Base-by-base conservation (phyloP, 2,888 invertebrate species). In the Quadroppia sp. region DNA sequence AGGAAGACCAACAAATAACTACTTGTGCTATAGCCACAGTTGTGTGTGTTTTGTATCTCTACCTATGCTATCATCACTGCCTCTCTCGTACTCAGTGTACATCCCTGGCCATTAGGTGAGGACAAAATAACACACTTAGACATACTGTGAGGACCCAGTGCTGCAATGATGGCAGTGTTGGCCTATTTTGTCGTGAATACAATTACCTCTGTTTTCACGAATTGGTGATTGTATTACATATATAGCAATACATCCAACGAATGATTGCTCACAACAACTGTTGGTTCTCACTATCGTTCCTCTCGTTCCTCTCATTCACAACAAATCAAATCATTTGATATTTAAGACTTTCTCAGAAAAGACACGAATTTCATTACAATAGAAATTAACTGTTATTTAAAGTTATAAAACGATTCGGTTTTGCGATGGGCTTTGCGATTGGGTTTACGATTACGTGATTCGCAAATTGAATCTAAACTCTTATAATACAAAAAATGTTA, bases 1-100 rank as follows among this genome's bases (percentile, higher is more conserved):
- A 59, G 72, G 48, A 59, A 59, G 61, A 72, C 45, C 48, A 72
- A 67, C 67, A 67, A 67, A 67, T 67, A 67, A 67, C 67, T 67
- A 67, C 67, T 42, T 67, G 23, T 3, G 9, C 25, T 61, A 28
- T 28, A 13, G 13, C 20, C 20, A 36, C 28, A 20, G 53, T 28
- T 15, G 7, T 53, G 7, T 53, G 20, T 61, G 7, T 30, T 36
- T n/a, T 61, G n/a, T 61, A 30, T 30, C 32, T 25, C 61, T 25
- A 6, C 20, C 40, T 42, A 42, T 23, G 13, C 36, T 64, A 64
- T 20, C 28, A 56, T 20, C 23, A 13, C 15, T 30, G 61, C 32
- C 61, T 25, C 32, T 25, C 32, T 61, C 61, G 32, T 61, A 61
- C 61, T 32, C 32, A 4, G 30, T 9, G 13, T 67, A 2, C 32